These are phyloP conservation scores for Polymixis lichenea DNA, from an alignment of 2,888 invertebrate genomes.

Conservation along the genomic window DNA sequence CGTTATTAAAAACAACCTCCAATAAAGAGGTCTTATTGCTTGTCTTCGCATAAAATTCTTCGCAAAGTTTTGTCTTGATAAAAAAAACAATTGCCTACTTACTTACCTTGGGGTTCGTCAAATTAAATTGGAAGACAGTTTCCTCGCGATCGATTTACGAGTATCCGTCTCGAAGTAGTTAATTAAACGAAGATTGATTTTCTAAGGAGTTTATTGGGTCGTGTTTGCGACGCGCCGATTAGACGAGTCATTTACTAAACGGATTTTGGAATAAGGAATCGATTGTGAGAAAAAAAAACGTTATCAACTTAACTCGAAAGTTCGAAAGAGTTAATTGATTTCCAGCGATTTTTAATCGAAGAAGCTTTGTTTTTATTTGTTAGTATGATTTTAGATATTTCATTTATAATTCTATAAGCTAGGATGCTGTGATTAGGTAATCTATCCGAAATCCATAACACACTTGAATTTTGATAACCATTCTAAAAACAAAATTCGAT, in stretches of 20 bases:
- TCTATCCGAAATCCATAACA: not conserved
- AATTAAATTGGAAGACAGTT: constrained; percentile 65
- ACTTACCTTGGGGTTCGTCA: constrained; percentile 57
- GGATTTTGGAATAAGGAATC: constrained; percentile 45
- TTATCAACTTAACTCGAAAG: constrained; percentile 28
- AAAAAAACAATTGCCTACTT: constrained; percentile 54
- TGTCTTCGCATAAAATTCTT: constrained; percentile 18
- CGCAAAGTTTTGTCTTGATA: constrained; percentile 40
- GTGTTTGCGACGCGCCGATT: constrained; percentile 57
- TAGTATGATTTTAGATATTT: not conserved
- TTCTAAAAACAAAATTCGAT: constrained; percentile 30
- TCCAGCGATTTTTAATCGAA: constrained; percentile 1
- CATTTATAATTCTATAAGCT: not conserved
- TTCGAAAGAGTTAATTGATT: constrained; percentile 28
- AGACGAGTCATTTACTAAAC: constrained; percentile 55
- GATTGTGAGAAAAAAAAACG: constrained; percentile 10
- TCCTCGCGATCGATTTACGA: constrained; percentile 63
- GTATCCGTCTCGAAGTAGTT: constrained; percentile 65
- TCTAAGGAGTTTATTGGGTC: constrained; percentile 65
- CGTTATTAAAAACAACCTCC: constrained; percentile 10
- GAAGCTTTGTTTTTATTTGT: not conserved
- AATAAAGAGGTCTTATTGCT: constrained; percentile 28
- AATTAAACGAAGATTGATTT: constrained; percentile 71
- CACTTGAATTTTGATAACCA: not conserved
- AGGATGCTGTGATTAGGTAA: not conserved